A percentile compares a stretch with the other conserved stretches of the same genome.
These are phyloP conservation scores for Molothrus ater DNA, from an alignment of 2,797 vertebrate genomes.

Conservation along the genomic window DNA sequence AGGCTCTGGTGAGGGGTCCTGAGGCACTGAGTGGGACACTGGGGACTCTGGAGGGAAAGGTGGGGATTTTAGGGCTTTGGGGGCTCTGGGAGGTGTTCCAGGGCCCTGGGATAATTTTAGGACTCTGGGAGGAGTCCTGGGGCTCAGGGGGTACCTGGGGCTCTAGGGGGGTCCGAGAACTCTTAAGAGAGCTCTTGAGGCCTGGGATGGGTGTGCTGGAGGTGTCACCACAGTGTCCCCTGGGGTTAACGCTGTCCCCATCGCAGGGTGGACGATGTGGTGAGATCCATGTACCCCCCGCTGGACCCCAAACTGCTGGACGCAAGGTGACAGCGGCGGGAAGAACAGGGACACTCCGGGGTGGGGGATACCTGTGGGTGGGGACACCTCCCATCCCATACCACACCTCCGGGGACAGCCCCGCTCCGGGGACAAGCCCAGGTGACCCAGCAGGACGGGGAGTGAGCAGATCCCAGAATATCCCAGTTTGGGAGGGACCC, in stretches of 20 bases:
- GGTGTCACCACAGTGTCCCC: not conserved
- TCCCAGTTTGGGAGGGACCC: not conserved
- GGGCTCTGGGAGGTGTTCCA: not conserved
- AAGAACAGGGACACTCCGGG: not conserved
- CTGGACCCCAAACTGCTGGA: slow-evolving; percentile 95
- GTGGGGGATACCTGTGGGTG: not conserved
- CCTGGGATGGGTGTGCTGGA: slow-evolving; percentile 68
- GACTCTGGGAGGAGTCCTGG: not conserved
- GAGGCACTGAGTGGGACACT: not conserved
- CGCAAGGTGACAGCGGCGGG: slow-evolving; percentile 79
- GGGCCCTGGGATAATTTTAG: not conserved
- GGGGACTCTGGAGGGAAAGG: not conserved
- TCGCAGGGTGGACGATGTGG: slow-evolving; percentile 92
- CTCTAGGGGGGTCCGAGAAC: no score
- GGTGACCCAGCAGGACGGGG: not conserved
- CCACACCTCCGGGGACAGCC: not conserved
- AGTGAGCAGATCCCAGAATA: not conserved
- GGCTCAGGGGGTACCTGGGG: not conserved
- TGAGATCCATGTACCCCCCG: slow-evolving; percentile 95
- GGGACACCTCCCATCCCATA: not conserved
- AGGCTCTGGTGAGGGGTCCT: no score
- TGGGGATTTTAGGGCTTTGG: no score
- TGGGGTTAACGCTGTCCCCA: rapidly evolving
- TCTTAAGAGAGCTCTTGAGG: not conserved
- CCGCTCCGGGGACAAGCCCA: not conserved